Base-by-base conservation (phyloP, 2,888 invertebrate genomes). In the Nephrocerus scutellatus region DNA sequence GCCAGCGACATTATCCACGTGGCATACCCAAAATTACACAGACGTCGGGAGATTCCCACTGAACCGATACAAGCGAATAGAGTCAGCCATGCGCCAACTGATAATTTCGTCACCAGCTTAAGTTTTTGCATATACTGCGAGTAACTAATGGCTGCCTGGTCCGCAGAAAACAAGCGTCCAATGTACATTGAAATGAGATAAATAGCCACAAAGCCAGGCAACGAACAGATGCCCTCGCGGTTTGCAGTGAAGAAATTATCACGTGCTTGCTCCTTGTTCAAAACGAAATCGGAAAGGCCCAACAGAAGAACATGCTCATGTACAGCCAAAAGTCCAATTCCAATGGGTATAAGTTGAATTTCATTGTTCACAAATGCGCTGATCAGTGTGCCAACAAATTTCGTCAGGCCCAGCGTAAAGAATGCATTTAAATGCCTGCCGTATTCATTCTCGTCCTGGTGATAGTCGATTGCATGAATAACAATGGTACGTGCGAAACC, bases 371-470 rank as follows among this genome's bases (percentile, higher is more conserved):
- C 49, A 3, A 58, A 2, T 6, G 50, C 41, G 15, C 54, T 54
- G 5, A 53, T 34, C 3, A 80, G 62, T 1, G 79, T 78, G 24
- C 82, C 80, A 14, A 84, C 57, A 2, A 89, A 61, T 68, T 88
- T 91, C 13, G 90, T 82, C 25, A 82, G 68, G 3, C 88, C 91
- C 39, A 99, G 70, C 0, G 95, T 96, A 50, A 93, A 82, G 66
- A 97, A 98, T 63, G 99, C 99, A 68, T 99, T 98, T 89, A 96
- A 93, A 65, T 98, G 96, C 1, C 83, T 75, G 0, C 98, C 98
- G 72, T 99, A 98, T 64, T 98, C 98, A 1, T 84, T 79, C 0
- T 86, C 77, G 63, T 91, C 87, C 55, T 86, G 84, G 40, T 88
- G 85, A 64, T 98, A 97, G 49, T 84, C 77, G 2, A 83, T 68